These are phyloP conservation scores for Rotaria macrura DNA, from an alignment of 2,888 invertebrate species.

Conservation along the genomic window DNA sequence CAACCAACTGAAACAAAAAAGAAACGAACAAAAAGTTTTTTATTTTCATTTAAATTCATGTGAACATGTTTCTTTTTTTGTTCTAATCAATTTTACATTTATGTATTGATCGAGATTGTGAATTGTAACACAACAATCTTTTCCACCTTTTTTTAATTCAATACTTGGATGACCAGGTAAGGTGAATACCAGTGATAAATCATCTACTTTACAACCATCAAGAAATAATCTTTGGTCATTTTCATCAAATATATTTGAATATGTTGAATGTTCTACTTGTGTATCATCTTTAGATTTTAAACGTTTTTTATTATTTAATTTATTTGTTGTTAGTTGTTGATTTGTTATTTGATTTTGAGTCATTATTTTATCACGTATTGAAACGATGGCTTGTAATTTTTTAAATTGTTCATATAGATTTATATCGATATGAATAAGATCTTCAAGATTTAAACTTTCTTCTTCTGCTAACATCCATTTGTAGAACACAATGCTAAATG, in stretches of 20 bases:
- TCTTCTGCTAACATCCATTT: slow-evolving; percentile 88
- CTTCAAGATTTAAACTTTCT: slow-evolving; percentile 52
- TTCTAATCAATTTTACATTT: slow-evolving; percentile 39
- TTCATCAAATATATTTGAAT: neutral
- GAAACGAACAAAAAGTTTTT: neutral
- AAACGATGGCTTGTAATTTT: slow-evolving; percentile 5
- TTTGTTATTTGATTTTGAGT: neutral
- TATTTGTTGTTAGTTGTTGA: neutral
- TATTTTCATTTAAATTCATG: too few relatives aligned
- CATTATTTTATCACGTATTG: slow-evolving; percentile 5
- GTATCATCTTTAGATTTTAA: neutral
- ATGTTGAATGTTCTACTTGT: neutral
- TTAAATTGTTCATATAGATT: slow-evolving; percentile 21
- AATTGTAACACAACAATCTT: slow-evolving; percentile 73
- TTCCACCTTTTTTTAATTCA: slow-evolving; percentile 80
- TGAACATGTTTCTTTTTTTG: too few relatives aligned
- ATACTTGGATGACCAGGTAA: slow-evolving; percentile 76
- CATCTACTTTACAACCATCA: slow-evolving; percentile 55
- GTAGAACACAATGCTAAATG: slow-evolving; percentile 83
- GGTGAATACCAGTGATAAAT: slow-evolving; percentile 82
- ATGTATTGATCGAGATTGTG: slow-evolving; percentile 88
- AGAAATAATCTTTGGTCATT: neutral
- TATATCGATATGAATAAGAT: slow-evolving; percentile 63
- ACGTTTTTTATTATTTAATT: neutral
- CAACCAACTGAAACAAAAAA: slow-evolving; percentile 59